phyloP scores from a whole-genome alignment of 1,140 invertebrate genomes.

The Drosophila sproati region DNA sequence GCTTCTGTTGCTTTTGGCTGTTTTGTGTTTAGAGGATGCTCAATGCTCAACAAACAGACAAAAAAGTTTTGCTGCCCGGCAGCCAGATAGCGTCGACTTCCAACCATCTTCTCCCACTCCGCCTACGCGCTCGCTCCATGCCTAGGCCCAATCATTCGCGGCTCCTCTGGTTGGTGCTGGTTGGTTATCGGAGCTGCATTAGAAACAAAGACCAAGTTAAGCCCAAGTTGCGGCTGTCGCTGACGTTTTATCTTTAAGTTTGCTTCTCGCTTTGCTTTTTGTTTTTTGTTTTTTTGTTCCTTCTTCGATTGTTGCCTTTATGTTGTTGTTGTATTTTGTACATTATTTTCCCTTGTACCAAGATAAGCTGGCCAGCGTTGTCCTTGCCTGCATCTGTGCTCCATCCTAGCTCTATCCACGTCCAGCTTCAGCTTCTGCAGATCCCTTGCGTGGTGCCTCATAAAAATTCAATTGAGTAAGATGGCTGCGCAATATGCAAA shows the following conservation, averaged over 20 bases:
- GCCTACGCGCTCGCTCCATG: neutral
- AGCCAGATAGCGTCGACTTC: constrained; percentile 31
- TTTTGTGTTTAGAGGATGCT: constrained; percentile 22
- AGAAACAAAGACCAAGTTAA: constrained; percentile 54
- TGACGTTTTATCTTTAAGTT: constrained; percentile 51
- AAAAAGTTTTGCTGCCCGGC: constrained; percentile 49
- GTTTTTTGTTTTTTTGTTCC: constrained; percentile 12
- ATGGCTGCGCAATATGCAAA: constrained; percentile 37
- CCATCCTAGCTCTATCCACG: neutral
- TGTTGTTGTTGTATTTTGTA: constrained; percentile 9
- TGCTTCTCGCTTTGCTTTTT: constrained; percentile 5
- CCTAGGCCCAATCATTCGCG: neutral
- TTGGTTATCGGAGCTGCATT: constrained; percentile 50
- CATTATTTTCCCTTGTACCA: constrained; percentile 26
- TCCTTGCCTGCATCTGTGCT: constrained; percentile 8
- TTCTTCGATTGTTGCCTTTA: neutral
- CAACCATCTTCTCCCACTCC: neutral
- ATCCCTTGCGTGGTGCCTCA: constrained; percentile 16
- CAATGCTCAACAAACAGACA: constrained; percentile 50
- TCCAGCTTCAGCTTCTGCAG: constrained; percentile 12
- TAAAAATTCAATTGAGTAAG: constrained; percentile 49
- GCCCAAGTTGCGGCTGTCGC: constrained; percentile 47
- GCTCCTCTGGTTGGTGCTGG: neutral
- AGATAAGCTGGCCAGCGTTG: constrained; percentile 48
- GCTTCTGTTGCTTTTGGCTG: neutral